Conservation (phyloP, 2,113 vertebrate genomes). For the Aphyosemion australe region DNA sequence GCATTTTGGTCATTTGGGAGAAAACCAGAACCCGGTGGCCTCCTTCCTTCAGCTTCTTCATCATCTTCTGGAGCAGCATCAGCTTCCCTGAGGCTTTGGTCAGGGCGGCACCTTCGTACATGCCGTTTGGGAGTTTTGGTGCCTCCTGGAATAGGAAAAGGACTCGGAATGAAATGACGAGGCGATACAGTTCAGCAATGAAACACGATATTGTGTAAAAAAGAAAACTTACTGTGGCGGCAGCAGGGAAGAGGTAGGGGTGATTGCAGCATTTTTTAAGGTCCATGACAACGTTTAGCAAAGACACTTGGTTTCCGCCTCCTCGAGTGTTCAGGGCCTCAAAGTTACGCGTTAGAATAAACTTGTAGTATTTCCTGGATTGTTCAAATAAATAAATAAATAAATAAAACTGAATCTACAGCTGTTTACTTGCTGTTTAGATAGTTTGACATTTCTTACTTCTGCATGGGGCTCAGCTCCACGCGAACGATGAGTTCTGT, state of each 20-base stretch:
- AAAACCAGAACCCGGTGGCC: constrained; percentile 97
- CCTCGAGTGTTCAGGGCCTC: constrained; percentile 95
- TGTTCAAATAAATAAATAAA: constrained; percentile 9
- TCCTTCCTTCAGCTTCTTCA: constrained; percentile 92
- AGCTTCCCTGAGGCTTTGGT: constrained; percentile 94
- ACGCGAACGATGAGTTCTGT: constrained; percentile 96
- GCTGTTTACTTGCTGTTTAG: not conserved
- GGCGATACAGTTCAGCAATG: too few species aligned
- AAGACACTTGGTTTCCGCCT: constrained; percentile 94
- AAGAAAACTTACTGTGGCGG: constrained; percentile 75
- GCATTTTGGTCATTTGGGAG: constrained; percentile 99
- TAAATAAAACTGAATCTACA: too few species aligned
- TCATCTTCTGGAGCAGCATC: constrained; percentile 93
- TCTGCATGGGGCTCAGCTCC: constrained; percentile 97
- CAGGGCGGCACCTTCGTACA: constrained; percentile 94
- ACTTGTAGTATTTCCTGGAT: constrained; percentile 96
- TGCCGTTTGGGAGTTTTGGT: constrained; percentile 97
- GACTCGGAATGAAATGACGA: not conserved
- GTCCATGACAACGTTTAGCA: constrained; percentile 98
- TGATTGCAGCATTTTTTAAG: constrained; percentile 99
- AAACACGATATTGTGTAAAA: too few species aligned
- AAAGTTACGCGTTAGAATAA: constrained; percentile 96
- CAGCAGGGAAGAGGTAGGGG: constrained; percentile 96
- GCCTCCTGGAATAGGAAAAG: constrained; percentile 84
- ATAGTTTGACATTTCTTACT: constrained; percentile 79